A percentile compares a stretch with the other conserved stretches of the same genome.
phyloP scores from a whole-genome alignment of 2,888 invertebrate genomes.

The Cantharis flavilabris region DNA sequence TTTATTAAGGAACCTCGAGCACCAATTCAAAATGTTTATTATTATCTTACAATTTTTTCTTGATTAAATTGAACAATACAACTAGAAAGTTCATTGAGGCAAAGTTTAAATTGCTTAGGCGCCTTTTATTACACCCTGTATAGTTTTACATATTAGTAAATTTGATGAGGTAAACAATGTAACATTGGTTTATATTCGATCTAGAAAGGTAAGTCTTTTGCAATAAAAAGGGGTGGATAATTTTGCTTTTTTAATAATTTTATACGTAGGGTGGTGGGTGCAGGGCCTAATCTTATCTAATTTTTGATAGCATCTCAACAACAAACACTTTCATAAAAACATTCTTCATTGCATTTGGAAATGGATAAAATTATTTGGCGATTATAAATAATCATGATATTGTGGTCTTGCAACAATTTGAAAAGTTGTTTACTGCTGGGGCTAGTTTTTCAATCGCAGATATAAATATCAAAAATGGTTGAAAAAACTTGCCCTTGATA shows the following conservation, averaged over 20 bases:
- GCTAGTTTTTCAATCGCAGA: neutral
- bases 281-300: neutral
- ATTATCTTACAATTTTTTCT: neutral
- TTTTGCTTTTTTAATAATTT: neutral
- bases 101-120: neutral
- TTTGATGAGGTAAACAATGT: neutral
- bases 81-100: neutral
- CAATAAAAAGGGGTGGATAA: neutral
- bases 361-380: neutral
- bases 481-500: neutral
- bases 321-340: neutral
- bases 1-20: neutral
- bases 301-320: neutral
- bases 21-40: neutral
- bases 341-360: neutral
- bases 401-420: neutral
- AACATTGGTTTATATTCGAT: neutral
- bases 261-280: neutral
- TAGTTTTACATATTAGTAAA: neutral
- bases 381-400: neutral
- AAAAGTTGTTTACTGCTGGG: neutral
- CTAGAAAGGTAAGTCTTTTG: neutral
- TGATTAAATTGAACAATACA: neutral
- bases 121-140: conserved; percentile 1
- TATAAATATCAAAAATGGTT: neutral